Evolutionary conservation across 2,888 invertebrate genomes (phyloP).

Genomic region (Craniophora ligustri): DNA sequence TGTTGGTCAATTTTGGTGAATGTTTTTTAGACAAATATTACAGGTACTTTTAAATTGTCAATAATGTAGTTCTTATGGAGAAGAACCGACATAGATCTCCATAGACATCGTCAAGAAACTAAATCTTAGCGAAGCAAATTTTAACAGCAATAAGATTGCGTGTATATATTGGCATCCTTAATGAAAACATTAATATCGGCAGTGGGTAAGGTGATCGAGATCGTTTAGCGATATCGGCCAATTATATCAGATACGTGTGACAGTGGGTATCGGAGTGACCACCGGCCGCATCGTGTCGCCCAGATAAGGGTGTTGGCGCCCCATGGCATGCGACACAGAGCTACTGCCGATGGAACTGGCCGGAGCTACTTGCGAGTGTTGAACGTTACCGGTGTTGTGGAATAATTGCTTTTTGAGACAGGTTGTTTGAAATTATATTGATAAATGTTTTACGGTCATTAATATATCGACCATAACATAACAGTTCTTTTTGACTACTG

Average conservation of each 20-base stretch:
- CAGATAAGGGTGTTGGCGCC: conserved; percentile 66
- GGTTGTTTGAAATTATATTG: too few species aligned
- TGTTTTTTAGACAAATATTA: too few species aligned
- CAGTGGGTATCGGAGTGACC: conserved; percentile 48
- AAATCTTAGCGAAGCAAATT: not conserved
- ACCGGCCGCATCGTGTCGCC: conserved; percentile 37
- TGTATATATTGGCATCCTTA: conserved; percentile 36
- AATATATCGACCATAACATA: too few species aligned
- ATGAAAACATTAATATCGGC: conserved; percentile 53
- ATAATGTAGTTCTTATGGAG: too few species aligned
- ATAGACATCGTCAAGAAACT: too few species aligned
- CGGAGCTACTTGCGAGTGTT: not conserved
- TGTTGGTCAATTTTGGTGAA: too few species aligned
- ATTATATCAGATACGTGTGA: conserved; percentile 40
- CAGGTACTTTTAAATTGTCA: too few species aligned
- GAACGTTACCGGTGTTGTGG: too few species aligned
- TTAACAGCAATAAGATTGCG: conserved; percentile 6
- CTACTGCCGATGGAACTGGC: conserved; percentile 40
- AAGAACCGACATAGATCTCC: too few species aligned
- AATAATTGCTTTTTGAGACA: not conserved
- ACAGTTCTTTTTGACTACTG: too few species aligned
- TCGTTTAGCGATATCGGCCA: conserved; percentile 51
- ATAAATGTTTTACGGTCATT: too few species aligned
- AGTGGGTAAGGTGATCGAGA: conserved; percentile 32
- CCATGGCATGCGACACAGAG: conserved; percentile 47